Evolutionary conservation across 35 echinoderm and acorn worm genomes (phyloP).

Genomic region (Apostichopus californicus): DNA sequence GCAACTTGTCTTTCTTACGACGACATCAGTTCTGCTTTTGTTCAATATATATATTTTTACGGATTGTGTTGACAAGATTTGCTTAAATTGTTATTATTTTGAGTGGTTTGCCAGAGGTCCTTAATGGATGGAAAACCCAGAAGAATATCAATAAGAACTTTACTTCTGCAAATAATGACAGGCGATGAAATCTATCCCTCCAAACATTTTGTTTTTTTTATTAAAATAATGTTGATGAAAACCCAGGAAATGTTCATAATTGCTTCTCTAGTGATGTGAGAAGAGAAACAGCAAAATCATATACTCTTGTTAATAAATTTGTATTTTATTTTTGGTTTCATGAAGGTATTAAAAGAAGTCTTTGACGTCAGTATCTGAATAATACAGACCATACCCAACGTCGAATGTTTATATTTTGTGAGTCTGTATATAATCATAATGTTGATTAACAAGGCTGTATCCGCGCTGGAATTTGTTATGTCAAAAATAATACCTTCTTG

Average conservation of each 20-base stretch:
- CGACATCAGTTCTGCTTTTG: background rate
- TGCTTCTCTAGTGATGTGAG: background rate
- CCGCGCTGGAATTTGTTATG: too few species aligned
- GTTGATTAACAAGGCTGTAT: too few species aligned
- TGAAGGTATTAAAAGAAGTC: background rate
- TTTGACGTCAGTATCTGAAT: too few species aligned
- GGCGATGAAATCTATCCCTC: background rate
- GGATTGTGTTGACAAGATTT: background rate
- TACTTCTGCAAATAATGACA: background rate
- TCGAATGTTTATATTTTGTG: background rate
- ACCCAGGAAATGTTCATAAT: background rate
- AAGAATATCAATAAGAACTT: background rate
- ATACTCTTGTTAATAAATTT: background rate
- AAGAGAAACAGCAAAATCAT: background rate
- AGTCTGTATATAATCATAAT: too few species aligned
- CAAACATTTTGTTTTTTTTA: background rate
- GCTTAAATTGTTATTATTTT: background rate
- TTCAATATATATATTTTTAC: background rate
- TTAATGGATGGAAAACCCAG: background rate
- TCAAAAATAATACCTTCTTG: too few species aligned
- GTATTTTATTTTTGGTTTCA: background rate
- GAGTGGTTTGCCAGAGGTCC: background rate
- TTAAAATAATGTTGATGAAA: constrained; percentile 7
- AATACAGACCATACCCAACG: too few species aligned
- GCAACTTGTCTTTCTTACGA: too few species aligned